Conservation (phyloP, 2,888 invertebrate species). For the Zhuqinia jingwanae region DNA sequence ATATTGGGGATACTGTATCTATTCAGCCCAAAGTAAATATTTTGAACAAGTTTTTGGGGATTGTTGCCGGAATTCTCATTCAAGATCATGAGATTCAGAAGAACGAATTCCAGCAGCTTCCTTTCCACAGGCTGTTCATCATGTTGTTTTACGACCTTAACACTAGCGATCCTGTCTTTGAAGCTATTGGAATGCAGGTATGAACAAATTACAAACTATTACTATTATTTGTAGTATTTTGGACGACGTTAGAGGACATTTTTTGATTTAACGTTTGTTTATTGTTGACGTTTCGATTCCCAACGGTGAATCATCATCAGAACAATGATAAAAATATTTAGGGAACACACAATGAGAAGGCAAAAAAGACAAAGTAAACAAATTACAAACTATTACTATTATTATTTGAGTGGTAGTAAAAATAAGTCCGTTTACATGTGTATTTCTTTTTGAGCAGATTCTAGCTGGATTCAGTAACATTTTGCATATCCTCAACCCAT, state of each 20-base stretch:
- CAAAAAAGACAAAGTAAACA: too few relatives aligned
- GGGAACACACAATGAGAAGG: too few relatives aligned
- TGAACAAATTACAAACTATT: background rate
- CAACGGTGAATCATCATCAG: too few relatives aligned
- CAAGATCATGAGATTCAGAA: constrained; percentile 97
- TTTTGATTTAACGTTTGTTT: too few relatives aligned
- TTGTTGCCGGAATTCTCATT: constrained; percentile 96
- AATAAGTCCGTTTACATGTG: too few relatives aligned
- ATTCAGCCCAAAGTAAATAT: constrained; percentile 98
- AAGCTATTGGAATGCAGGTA: constrained; percentile 95
- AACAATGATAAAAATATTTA: too few relatives aligned
- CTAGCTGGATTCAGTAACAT: constrained; percentile 98
- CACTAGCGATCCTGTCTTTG: constrained; percentile 94
- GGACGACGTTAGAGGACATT: too few relatives aligned
- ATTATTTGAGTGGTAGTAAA: too few relatives aligned
- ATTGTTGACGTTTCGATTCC: too few relatives aligned
- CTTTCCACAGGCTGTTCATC: constrained; percentile 97
- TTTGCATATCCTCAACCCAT: constrained; percentile 94
- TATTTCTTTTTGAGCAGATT: constrained; percentile 84
- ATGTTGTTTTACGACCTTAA: constrained; percentile 98
- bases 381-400: too few relatives aligned
- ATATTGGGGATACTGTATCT: constrained; percentile 94
- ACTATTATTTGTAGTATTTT: too few relatives aligned
- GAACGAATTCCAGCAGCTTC: constrained; percentile 96
- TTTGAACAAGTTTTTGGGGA: constrained; percentile 96